Evolutionary conservation across 2,113 vertebrate species (phyloP), one percentile per base, ranked within the genome.

Genomic region (Prunella himalayana): DNA sequence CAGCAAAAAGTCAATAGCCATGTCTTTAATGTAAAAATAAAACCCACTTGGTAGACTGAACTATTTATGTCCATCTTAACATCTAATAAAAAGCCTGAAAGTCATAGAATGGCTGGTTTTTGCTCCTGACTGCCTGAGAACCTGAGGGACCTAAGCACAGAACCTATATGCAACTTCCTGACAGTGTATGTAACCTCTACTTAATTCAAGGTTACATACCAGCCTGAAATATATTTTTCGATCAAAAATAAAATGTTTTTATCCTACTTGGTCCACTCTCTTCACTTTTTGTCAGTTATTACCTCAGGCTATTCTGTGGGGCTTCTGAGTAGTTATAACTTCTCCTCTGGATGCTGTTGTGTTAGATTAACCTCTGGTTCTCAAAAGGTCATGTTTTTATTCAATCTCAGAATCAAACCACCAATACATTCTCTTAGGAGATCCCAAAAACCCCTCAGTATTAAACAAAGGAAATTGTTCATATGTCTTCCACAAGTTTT

Each of bases 401-500:
- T 95, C 68, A 86, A 81, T 92, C 93, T 96, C 22, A 49, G 64
- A 88, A 71, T 86, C 75, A 88, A 95, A 70, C 51, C 12, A 63
- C 68, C 79, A 81, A n/a, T 45, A 41, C 24, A 61, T 86, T 94
- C 92, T 90, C 66, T 63, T 80, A 85, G 50, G 71, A 95, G 51
- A 94, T 88, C 60, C 44, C 44, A 41, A 77, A 66, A 66, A 44
- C 27, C 31, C n/a, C 28, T 64, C n/a, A 53, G 60, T 78, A 94
- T 96, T 96, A 94, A 94, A 90, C 64, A 96, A 93, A 96, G 92
- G 92, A 96, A 96, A 97, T 96, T 95, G 85, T 90, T 94, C 82
- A 66, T 90, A 90, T 51, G 59, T 63, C 60, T 90, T 96, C 64
- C 5, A 0, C 31, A 77, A 86, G 47, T 73, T 88, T 90, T 90